phyloP scores from a whole-genome alignment of 64 coral and sea anemone genomes.

The Montipora capricornis region DNA sequence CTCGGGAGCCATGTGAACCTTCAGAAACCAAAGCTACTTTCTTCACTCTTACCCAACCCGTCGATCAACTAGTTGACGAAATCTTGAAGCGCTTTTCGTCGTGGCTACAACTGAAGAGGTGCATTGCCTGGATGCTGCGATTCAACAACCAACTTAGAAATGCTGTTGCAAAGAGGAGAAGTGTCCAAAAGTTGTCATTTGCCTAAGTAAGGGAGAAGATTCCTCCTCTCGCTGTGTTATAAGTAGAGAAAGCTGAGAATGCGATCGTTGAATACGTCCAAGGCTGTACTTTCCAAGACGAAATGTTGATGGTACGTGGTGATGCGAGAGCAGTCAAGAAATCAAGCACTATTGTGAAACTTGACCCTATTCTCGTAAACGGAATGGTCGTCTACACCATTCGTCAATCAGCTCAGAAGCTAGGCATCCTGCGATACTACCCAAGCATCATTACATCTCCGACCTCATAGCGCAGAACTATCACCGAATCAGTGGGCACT shows the following conservation, averaged over 20 bases:
- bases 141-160: neutral
- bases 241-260: constrained; percentile 16
- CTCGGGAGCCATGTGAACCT: neutral
- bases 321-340: neutral
- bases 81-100: neutral
- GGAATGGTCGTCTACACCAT: constrained; percentile 21
- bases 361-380: constrained; percentile 24
- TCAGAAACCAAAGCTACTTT: neutral
- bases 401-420: constrained; percentile 3
- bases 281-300: neutral
- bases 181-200: neutral
- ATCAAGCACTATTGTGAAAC: constrained; percentile 34
- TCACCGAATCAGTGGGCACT: neutral
- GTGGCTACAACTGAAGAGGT: neutral
- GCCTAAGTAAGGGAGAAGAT: neutral
- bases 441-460: constrained; percentile 31
- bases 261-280: constrained; percentile 3
- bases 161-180: neutral
- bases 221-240: neutral
- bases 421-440: constrained; percentile 18
- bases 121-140: neutral
- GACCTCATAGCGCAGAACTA: constrained; percentile 14
- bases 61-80: neutral
- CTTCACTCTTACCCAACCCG: neutral
- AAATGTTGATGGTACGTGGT: neutral